Evolutionary conservation across 2,888 invertebrate genomes (phyloP).

Genomic region (Pollenia amentaria): DNA sequence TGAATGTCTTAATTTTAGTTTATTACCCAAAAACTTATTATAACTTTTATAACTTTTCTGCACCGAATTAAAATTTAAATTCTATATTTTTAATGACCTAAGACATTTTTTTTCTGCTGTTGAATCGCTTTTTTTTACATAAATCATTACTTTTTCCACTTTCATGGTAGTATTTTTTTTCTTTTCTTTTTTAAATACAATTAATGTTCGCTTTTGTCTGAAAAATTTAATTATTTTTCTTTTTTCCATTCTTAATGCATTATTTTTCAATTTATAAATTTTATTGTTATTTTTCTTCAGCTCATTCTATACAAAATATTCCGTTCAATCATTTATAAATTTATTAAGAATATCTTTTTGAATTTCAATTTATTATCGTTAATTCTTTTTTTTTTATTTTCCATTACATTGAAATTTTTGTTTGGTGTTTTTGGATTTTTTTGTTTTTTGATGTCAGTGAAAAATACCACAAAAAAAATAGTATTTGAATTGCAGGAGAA

Average conservation of each 20-base stretch:
- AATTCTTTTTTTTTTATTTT: neutral
- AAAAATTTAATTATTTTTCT: constrained; percentile 52
- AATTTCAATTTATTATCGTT: constrained; percentile 69
- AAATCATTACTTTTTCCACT: constrained; percentile 40
- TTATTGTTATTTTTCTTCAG: constrained; percentile 18
- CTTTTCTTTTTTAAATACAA: constrained; percentile 6
- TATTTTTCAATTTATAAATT: constrained; percentile 65
- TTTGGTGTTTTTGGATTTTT: neutral
- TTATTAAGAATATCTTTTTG: constrained; percentile 37
- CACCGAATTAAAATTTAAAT: constrained; percentile 47
- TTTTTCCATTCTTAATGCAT: constrained; percentile 41
- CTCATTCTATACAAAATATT: constrained; percentile 7
- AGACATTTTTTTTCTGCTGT: neutral
- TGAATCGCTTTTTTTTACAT: constrained; percentile 17
- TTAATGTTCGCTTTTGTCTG: neutral
- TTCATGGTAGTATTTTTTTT: neutral
- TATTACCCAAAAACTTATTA: constrained; percentile 5
- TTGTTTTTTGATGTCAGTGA: constrained; percentile 21
- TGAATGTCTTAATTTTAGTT: constrained; percentile 4
- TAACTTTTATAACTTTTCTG: constrained; percentile 9
- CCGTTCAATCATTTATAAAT: constrained; percentile 35
- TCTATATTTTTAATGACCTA: constrained; percentile 27
- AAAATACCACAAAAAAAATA: constrained; percentile 15
- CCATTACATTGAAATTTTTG: neutral
- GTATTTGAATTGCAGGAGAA: neutral